phyloP scores from a whole-genome alignment of 2,113 vertebrate genomes.

The Phylloscopus whistleri region DNA sequence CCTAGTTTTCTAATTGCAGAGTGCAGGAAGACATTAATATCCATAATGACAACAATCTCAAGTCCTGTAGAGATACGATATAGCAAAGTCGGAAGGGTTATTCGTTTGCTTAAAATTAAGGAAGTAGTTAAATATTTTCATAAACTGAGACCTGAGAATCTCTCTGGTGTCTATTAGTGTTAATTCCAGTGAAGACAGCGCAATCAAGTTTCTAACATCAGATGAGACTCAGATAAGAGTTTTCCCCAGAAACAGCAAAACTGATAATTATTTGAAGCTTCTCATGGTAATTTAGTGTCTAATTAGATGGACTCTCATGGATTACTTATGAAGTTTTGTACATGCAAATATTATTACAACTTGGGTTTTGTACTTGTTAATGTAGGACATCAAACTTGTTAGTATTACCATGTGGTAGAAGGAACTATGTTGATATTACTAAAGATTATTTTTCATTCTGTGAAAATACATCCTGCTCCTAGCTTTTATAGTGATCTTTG shows the following conservation, averaged over 20 bases:
- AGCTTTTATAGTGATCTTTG: background rate
- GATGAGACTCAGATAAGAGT: background rate
- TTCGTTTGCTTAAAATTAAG: background rate
- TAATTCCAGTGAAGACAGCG: background rate
- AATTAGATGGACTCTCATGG: background rate
- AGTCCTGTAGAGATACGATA: background rate
- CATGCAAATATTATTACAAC: background rate
- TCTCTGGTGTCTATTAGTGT: background rate
- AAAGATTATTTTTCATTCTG: background rate
- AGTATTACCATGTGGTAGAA: background rate
- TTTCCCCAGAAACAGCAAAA: conserved; percentile 9
- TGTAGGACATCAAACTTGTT: background rate
- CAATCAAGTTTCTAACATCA: background rate
- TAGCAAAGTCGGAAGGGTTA: background rate
- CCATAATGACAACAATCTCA: background rate
- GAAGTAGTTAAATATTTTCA: background rate
- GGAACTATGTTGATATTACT: background rate
- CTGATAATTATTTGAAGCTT: conserved; percentile 1
- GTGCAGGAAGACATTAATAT: background rate
- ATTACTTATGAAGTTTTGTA: background rate
- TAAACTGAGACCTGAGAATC: background rate
- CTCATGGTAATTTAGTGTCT: background rate
- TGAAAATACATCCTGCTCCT: background rate
- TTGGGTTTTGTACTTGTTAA: background rate
- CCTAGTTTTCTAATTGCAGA: background rate